A percentile compares a stretch with the other conserved stretches of the same genome.
Evolutionary conservation across 2,888 invertebrate species (phyloP).

Genomic region (Bhutanitis thaidina): DNA sequence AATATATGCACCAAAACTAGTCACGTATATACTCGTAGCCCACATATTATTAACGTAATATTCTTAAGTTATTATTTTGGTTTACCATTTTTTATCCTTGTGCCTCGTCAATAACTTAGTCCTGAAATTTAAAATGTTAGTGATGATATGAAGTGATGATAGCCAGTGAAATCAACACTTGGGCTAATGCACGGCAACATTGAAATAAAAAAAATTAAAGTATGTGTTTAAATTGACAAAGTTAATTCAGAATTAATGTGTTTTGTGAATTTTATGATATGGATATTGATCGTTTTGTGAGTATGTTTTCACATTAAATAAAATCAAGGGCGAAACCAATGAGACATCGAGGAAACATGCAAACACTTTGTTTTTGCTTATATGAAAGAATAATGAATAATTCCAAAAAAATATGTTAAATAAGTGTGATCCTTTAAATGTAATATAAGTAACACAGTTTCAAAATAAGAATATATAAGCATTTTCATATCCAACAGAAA

Average conservation of each 20-base stretch:
- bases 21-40: neutral
- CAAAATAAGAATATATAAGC: too few relatives aligned
- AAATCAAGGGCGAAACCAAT: too few relatives aligned
- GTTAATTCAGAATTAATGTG: too few relatives aligned
- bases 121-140: constrained; percentile 85
- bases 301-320: neutral
- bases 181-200: constrained; percentile 10
- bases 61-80: constrained; percentile 27
- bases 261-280: too few relatives aligned
- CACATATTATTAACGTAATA: neutral
- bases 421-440: too few relatives aligned
- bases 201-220: neutral
- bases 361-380: too few relatives aligned
- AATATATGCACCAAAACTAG: neutral
- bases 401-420: too few relatives aligned
- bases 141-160: constrained; percentile 66
- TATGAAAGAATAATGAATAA: too few relatives aligned
- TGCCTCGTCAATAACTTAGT: constrained; percentile 92
- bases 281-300: too few relatives aligned
- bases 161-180: neutral
- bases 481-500: constrained; percentile 3
- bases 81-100: constrained; percentile 92
- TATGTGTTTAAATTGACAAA: too few relatives aligned
- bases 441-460: too few relatives aligned
- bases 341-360: too few relatives aligned